Percentiles rank a stretch among this genome's conserved stretches.
phyloP scores from a whole-genome alignment of 2,888 invertebrate genomes.

The Harmothoe impar region DNA sequence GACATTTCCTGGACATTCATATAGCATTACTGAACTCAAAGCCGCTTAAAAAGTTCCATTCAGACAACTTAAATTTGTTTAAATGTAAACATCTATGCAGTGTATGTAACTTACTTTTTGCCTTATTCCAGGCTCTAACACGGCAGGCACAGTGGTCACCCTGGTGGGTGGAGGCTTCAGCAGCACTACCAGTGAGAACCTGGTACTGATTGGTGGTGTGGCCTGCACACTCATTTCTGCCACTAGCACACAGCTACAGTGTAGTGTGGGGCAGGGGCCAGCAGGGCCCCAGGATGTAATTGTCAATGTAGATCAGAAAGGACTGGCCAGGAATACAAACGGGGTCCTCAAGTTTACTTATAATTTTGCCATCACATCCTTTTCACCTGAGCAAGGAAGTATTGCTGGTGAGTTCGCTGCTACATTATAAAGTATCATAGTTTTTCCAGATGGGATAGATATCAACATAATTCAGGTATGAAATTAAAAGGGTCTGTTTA shows the following conservation, averaged over 20 bases:
- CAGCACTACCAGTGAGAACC: constrained; percentile 67
- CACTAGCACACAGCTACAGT: constrained; percentile 72
- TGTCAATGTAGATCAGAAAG: constrained; percentile 55
- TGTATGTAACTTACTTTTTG: background rate
- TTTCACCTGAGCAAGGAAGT: constrained; percentile 61
- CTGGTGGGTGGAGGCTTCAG: constrained; percentile 65
- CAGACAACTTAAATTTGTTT: too few relatives aligned
- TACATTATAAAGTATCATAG: too few relatives aligned
- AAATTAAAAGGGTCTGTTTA: too few relatives aligned
- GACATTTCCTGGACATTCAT: too few relatives aligned
- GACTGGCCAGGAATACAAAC: constrained; percentile 40
- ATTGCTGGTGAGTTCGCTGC: constrained; percentile 59
- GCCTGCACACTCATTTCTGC: constrained; percentile 72
- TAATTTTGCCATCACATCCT: constrained; percentile 40
- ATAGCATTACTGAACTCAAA: too few relatives aligned
- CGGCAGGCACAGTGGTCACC: constrained; percentile 58
- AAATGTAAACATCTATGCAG: too few relatives aligned
- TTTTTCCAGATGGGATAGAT: too few relatives aligned
- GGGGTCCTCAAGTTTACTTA: constrained; percentile 61
- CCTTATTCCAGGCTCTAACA: constrained; percentile 54
- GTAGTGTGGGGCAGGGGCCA: constrained; percentile 73
- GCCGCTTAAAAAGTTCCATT: too few relatives aligned
- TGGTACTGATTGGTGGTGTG: constrained; percentile 75
- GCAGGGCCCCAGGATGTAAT: constrained; percentile 64
- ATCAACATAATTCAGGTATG: too few relatives aligned